Evolutionary conservation across 2,888 invertebrate genomes (phyloP), one percentile per base, ranked within the genome.

Genomic region (Automeris io): DNA sequence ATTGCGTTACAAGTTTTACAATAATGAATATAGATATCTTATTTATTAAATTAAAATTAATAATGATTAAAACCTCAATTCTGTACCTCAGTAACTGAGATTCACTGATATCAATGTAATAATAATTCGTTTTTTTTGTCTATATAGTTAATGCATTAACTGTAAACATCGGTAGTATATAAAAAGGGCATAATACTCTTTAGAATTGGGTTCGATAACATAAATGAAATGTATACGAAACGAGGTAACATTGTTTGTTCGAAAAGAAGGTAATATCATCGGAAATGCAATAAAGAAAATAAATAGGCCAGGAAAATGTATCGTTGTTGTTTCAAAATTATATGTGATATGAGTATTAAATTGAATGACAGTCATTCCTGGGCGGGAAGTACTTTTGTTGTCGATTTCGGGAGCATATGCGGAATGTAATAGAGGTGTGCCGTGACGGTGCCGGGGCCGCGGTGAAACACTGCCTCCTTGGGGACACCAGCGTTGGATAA

Each of bases 321-420:
- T 8, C 16, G 29, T 16, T n/a, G 16, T 16, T 29, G 29, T 29
- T 29, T 16, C 29, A 16, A 29, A 29, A 29, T 29, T 29, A 16
- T 29, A 29, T 29, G 8, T 49, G 49, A 51, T 54, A 55, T 56
- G 53, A 52, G 53, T 56, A 61, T 61, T 63, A 62, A 59, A 66
- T 66, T 64, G 61, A 65, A 69, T 64, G 61, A 60, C 53, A 54
- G 51, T 51, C 57, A 60, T 62, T 62, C 51, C 49, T 55, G 53
- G 46, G 50, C 51, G 52, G 54, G 52, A 50, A 51, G 62, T 60
- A 59, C 55, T 57, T 65, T 62, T 62, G 69, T 72, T 29, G 29
- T 7, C 16, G 29, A 29, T 29, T 29, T 16, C 29, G 16, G 29
- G 29, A 29, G 16, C 29, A 16, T 29, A 29, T 29, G 29, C 29